Base-by-base conservation (phyloP, 2,888 invertebrate genomes). In the Pammene aurita region DNA sequence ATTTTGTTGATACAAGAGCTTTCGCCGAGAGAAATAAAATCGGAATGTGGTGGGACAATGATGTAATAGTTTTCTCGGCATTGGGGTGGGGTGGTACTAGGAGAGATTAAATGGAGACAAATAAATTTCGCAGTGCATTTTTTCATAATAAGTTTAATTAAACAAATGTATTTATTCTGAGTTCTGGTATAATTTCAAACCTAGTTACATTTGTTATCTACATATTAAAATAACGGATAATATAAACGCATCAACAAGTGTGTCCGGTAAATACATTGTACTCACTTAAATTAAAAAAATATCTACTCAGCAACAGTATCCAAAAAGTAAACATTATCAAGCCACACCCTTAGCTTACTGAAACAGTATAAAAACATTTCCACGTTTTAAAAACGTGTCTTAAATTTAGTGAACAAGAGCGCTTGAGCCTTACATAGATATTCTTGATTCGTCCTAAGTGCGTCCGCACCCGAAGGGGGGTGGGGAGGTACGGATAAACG, bases 21-120 rank as follows among this genome's bases (percentile, higher is more conserved):
- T 68, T 68, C 71, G 57, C 58, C 52, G 56, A 70, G 67, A 73
- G 73, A 81, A 83, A 80, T 81, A 78, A 81, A 80, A 80, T 81
- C 77, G 77, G 79, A 80, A 79, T 79, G 75, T 74, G 75, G 73
- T 76, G 74, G 78, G 80, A 83, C 82, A 85, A 83, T 85, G 84
- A 85, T 87, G 84, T 88, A 87, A 88, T 88, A 89, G 87, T 88
- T 88, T 87, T 84, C 81, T 80, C 79, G 76, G 76, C 75, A 74
- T 74, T 58, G 72, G 74, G 77, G 80, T 82, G 80, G 77, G 77
- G 77, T 72, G 73, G 78, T 78, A 77, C 80, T 77, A 78, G 76
- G 75, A 78, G 78, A 75, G 77, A 76, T 72, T 66, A 70, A 48
- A 46, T 44, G 13, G 11, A 18, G 57, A 52, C 6, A 18, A 38